Evolutionary conservation across 2,113 vertebrate genomes (phyloP).

Genomic region (Spilogale gracilis): DNA sequence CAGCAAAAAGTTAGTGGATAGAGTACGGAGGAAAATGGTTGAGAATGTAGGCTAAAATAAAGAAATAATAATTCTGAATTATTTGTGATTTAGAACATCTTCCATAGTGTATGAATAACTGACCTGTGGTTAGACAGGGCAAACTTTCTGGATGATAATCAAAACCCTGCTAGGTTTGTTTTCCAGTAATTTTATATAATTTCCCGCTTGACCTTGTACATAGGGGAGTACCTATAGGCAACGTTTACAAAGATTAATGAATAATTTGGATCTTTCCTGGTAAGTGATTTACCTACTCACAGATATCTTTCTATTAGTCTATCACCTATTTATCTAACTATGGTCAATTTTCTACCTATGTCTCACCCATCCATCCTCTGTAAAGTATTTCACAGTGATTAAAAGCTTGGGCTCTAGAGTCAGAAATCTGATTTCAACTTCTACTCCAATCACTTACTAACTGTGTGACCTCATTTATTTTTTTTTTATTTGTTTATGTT

Average conservation of each 20-base stretch:
- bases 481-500: too few species aligned
- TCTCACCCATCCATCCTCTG: neutral
- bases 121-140: neutral
- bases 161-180: neutral
- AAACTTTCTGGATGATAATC: constrained; percentile 23
- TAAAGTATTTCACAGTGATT: constrained; percentile 44
- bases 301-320: neutral
- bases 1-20: neutral
- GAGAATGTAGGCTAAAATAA: neutral
- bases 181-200: neutral
- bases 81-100: neutral
- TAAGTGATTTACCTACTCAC: constrained; percentile 24
- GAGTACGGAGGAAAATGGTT: neutral
- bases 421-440: neutral
- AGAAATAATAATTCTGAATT: constrained; percentile 44
- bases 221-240: neutral
- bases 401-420: neutral
- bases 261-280: neutral
- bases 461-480: neutral
- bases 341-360: neutral
- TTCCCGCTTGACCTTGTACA: neutral
- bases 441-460: constrained; percentile 1
- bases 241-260: neutral
- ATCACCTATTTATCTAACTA: neutral
- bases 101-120: neutral